Evolutionary conservation across 2,113 vertebrate species (phyloP).

Genomic region (Ceratotherium simum): DNA sequence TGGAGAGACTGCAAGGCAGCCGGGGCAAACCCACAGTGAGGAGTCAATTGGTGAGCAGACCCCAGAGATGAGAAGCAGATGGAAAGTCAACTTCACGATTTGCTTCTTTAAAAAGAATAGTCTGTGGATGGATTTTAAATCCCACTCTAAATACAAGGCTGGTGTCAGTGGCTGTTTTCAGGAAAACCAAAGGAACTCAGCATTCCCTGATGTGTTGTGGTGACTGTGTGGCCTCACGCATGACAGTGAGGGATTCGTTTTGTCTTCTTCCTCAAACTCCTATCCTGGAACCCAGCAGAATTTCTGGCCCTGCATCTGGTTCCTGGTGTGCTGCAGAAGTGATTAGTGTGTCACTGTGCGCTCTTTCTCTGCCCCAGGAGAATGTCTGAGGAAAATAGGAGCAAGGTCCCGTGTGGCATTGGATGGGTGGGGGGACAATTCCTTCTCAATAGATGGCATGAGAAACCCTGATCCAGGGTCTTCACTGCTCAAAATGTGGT

Average conservation of each 20-base stretch:
- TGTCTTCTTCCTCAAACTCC: not conserved
- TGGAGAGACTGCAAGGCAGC: slow-evolving; percentile 72
- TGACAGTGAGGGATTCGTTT: not conserved
- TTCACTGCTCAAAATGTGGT: not conserved
- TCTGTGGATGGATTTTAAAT: slow-evolving; percentile 65
- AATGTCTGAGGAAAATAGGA: not conserved
- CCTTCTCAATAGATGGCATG: not conserved
- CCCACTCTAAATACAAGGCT: slow-evolving; percentile 57
- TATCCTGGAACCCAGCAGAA: not conserved
- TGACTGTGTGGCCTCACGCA: not conserved
- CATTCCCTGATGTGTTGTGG: not conserved
- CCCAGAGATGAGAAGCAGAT: slow-evolving; percentile 19
- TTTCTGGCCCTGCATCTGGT: not conserved
- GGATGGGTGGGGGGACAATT: not conserved
- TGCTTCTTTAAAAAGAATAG: slow-evolving; percentile 64
- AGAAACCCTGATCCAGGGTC: not conserved
- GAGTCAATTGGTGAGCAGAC: slow-evolving; percentile 53
- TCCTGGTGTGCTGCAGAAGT: not conserved
- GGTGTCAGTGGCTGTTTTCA: slow-evolving; percentile 37
- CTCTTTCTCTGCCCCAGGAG: not conserved
- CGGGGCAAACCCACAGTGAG: not conserved
- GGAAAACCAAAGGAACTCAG: not conserved
- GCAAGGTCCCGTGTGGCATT: not conserved
- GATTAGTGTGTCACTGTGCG: not conserved
- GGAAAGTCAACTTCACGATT: slow-evolving; percentile 17